Conservation (phyloP, 92 coral and sea anemone species). For the Parazoanthus swiftii region DNA sequence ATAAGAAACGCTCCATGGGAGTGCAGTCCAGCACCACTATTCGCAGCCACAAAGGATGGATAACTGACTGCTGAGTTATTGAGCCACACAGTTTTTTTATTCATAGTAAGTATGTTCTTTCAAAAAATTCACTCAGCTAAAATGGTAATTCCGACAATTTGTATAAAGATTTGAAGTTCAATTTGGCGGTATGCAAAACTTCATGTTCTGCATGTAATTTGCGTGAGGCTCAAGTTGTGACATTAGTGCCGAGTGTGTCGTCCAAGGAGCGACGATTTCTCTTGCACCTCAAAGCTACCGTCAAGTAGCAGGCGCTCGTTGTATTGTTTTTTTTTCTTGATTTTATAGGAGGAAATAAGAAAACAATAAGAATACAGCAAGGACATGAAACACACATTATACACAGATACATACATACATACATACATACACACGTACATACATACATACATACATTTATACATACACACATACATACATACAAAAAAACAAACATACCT, state of each 20-base stretch:
- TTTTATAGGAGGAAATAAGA: not conserved
- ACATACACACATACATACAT: too few relatives aligned
- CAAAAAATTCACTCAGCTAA: not conserved
- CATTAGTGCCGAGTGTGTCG: not conserved
- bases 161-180: not conserved
- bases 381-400: not conserved
- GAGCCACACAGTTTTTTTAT: not conserved
- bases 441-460: too few relatives aligned
- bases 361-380: not conserved
- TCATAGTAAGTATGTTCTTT: not conserved
- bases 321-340: not conserved
- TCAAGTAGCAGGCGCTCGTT: too few relatives aligned
- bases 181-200: not conserved
- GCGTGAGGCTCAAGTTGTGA: not conserved
- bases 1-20: not conserved
- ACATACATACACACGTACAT: not conserved
- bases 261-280: too few relatives aligned
- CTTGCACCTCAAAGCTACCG: too few relatives aligned
- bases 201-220: not conserved
- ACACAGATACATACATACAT: not conserved
- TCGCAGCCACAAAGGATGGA: not conserved
- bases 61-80: not conserved
- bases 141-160: not conserved
- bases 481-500: too few relatives aligned
- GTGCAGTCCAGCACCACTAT: not conserved